Base-by-base conservation (phyloP, 2,797 vertebrate genomes). In the Scolopax bukidnonensis region DNA sequence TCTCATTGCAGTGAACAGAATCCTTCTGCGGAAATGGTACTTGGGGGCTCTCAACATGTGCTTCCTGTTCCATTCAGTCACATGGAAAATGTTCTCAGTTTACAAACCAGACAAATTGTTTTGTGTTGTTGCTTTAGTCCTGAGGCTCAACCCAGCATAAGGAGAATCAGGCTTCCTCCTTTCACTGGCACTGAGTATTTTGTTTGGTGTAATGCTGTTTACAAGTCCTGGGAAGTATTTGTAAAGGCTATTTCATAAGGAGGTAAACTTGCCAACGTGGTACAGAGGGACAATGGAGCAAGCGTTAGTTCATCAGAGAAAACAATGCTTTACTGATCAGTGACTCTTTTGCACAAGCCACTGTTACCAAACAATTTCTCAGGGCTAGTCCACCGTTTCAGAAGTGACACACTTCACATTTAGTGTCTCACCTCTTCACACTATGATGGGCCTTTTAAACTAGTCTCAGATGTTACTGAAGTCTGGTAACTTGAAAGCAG, bases 41-140 rank as follows among this genome's bases (percentile, higher is more conserved):
- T 96, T 86, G 67, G 69, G 93, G 88, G 63, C 94, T 89, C 69
- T n/a, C 85, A 81, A 95, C 89, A 95, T 94, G 80, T 94, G 89
- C 94, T 95, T 95, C 94, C 96, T 95, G 93, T 77, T 83, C 60
- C 76, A 84, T 24, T 82, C 91, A 89, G 94, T 95, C 95, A 87
- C 40, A 76, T 91, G 96, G 96, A 94, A 81, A 95, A 84, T 71
- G 82, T 94, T 94, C 90, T 96, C 83, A 86, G 93, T 97, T 96
- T 85, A 92, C 85, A 93, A 94, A 95, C 70, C 61, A 95, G 90
- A 63, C 91, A 92, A 93, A 80, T 86, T 93, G 75, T 87, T 92
- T 96, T 93, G 82, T 69, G 90, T 76, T 75, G 63, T 32, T 96
- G 51, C 69, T 43, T 64, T 79, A 94, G 90, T 95, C 84, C 85